phyloP scores from a whole-genome alignment of 2,888 invertebrate species.

The Rhagonycha fulva region DNA sequence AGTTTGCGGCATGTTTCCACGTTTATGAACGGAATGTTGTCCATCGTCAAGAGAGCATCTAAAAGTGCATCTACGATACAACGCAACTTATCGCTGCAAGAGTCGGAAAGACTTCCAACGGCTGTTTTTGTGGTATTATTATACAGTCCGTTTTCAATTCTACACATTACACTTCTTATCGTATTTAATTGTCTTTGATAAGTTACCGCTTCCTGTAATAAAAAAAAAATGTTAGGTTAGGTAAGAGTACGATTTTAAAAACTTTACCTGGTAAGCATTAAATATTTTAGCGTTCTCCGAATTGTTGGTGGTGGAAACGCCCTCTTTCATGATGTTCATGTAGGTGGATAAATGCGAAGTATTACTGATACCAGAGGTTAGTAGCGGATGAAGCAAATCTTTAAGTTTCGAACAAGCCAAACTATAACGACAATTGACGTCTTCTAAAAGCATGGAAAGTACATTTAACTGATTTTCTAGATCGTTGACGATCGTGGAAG shows the following conservation, averaged over 20 bases:
- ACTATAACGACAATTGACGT: constrained; percentile 80
- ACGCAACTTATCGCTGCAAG: constrained; percentile 82
- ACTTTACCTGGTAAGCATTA: constrained; percentile 57
- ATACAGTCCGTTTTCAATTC: constrained; percentile 63
- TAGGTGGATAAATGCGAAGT: constrained; percentile 84
- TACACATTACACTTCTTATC: constrained; percentile 74
- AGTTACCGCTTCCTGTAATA: constrained; percentile 77
- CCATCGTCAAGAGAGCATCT: constrained; percentile 70
- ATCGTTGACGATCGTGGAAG: constrained; percentile 47
- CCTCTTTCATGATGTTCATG: constrained; percentile 60
- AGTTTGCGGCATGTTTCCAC: constrained; percentile 63
- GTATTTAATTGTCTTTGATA: constrained; percentile 89
- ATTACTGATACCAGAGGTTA: constrained; percentile 80
- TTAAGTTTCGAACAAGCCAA: constrained; percentile 84
- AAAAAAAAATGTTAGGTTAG: background rate
- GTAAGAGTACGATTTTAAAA: background rate
- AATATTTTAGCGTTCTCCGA: constrained; percentile 58
- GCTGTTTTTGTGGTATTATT: constrained; percentile 29
- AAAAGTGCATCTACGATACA: constrained; percentile 81
- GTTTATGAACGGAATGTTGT: constrained; percentile 46
- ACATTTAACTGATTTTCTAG: constrained; percentile 66
- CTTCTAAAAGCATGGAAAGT: constrained; percentile 73
- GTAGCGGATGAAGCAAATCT: constrained; percentile 75
- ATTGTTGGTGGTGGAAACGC: constrained; percentile 40
- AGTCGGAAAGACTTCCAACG: constrained; percentile 53